Base-by-base conservation (phyloP, 2,797 vertebrate genomes). In the Australoheros facetus region DNA sequence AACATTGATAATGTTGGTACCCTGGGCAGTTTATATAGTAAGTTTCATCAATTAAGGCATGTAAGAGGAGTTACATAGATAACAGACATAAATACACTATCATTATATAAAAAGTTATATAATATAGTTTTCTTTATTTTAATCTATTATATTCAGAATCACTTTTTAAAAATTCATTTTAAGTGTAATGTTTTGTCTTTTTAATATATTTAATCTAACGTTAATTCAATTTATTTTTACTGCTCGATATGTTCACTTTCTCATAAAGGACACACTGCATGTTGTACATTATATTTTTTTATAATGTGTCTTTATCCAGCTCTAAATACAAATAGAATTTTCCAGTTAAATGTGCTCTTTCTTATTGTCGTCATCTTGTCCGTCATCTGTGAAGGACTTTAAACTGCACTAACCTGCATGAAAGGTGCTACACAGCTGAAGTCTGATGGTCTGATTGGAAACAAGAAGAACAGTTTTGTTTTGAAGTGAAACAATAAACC, bases 401-500 rank as follows among this genome's bases (percentile, higher is more conserved):
- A 11, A 21, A 2, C 9, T 69, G 45, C 45, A 1, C 45, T 32
- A 69, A 30, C 26, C 26, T 69, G 26, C 26, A 51, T 19, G 48
- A 19, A 51, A 19, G 48, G 16, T 51, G 16, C 48, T 51, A n/a
- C n/a, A n/a, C 17, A n/a, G 8, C 51, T 23, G 45, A 69, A 69
- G 64, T 51, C 30, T n/a, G 64, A 66, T 48, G 23, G 62, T 66
- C 48, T 0, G 1, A 30, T 5, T 69, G 26, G 32, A 51, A 69
- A 51, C 11, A 51, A 69, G 45, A 45, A 45, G 42, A 51, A 17
- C 48, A 51, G 70, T 17, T 77, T 82, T 78, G 45, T 84, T 78
- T 71, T 73, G 37, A 82, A 87, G 79, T 78, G 1, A 71, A 55
- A 82, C 54, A 1, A 26, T 28, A 39, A 87, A 75, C 81, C 82